phyloP scores from a whole-genome alignment of 2,113 vertebrate genomes.

The Scopus umbretta region DNA sequence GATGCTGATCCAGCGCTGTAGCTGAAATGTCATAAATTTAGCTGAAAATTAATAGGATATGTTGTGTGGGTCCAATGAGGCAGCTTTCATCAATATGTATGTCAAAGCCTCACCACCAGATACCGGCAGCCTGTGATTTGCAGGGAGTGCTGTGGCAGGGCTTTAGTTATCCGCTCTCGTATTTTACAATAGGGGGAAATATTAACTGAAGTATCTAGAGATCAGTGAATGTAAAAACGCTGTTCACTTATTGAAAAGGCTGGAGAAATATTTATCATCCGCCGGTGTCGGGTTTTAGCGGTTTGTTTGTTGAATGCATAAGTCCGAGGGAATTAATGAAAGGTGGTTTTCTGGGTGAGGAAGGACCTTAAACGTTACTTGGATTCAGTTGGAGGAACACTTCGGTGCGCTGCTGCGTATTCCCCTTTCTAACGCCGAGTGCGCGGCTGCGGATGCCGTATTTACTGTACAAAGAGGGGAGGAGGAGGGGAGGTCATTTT shows the following conservation, averaged over 20 bases:
- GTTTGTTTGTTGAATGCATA: constrained; percentile 37
- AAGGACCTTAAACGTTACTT: neutral
- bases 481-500: constrained; percentile 6
- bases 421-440: neutral
- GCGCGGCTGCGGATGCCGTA: neutral
- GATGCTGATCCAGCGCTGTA: constrained; percentile 29
- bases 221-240: constrained; percentile 41
- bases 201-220: constrained; percentile 55
- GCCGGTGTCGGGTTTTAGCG: constrained; percentile 11
- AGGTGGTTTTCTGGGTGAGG: constrained; percentile 14
- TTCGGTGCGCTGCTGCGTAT: neutral
- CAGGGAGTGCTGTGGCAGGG: constrained; percentile 22
- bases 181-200: constrained; percentile 61
- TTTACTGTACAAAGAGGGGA: constrained; percentile 21
- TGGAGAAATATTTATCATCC: constrained; percentile 37
- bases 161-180: constrained; percentile 35
- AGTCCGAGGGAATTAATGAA: constrained; percentile 39
- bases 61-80: constrained; percentile 45
- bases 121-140: constrained; percentile 53
- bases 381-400: constrained; percentile 18
- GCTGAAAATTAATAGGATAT: constrained; percentile 65
- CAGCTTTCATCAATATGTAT: constrained; percentile 63
- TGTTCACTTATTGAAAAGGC: constrained; percentile 53
- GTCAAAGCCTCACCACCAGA: constrained; percentile 49
- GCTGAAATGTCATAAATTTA: constrained; percentile 56